Evolutionary conservation across 2,888 invertebrate genomes (phyloP), one percentile per base, ranked within the genome.

Genomic region (Spilarctia lutea): DNA sequence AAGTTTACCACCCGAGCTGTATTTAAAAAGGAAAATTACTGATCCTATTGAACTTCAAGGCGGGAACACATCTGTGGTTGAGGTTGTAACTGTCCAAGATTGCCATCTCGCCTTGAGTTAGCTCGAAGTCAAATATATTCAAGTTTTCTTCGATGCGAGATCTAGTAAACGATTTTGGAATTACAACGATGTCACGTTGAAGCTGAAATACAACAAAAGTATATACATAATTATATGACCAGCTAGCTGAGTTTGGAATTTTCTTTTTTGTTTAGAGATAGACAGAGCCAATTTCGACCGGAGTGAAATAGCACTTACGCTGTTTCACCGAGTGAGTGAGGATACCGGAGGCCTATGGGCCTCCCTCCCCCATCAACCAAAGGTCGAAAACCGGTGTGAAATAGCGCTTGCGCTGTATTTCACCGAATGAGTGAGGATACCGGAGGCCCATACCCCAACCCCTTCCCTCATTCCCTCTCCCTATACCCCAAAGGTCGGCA

Each of bases 141-240:
- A 97, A 93, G 87, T 98, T 98, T 74, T 97, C 96, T 79, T 96
- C 96, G 6, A 98, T 97, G 75, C 98, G 96, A 0, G 97, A 94
- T 0, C 97, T 96, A 71, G 97, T 97, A 35, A 97, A 96, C 78
- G 98, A 98, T 91, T 98, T 98, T 13, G 98, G 98, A 81, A 98
- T 96, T 0, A 97, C 97, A 18, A 96, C 94, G 13, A 98, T 96
- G 13, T 96, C 96, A 73, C 97, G 96, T 90, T 98, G 98, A 0
- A 97, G 87, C 86, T 95, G 87, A 33, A 88, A 76, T 7, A 13
- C 18, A 71, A 65, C 33, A 39, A 39, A 66, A 39, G 1, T 0
- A 20, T 10, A 39, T 0, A 20, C 3, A 39, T 24, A 24, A 35
- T 24, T 24, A 24, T 65, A 35, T 18, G 7, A 24, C 39, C 8